Conservation (phyloP, 2,113 vertebrate species). For the Microcebus ravelobensis region DNA sequence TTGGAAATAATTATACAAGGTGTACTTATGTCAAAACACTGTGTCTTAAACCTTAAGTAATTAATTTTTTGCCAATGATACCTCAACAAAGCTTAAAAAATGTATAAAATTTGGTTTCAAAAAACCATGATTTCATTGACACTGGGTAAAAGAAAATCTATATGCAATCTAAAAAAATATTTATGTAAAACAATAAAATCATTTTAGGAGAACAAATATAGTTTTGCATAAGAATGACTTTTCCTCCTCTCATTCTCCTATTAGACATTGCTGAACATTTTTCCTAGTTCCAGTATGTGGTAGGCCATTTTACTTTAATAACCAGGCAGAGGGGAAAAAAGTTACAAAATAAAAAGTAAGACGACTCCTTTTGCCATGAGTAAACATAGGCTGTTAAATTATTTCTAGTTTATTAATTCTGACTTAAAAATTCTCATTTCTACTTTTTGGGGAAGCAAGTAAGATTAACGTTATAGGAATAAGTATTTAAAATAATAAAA, state of each 20-base stretch:
- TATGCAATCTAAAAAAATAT: not conserved
- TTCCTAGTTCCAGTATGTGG: not conserved
- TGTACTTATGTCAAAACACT: not conserved
- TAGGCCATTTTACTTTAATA: not conserved
- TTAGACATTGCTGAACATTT: not conserved
- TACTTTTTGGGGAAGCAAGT: not conserved
- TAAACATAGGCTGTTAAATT: fast-evolving
- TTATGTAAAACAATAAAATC: not conserved
- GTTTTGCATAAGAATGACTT: not conserved
- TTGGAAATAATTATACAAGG: not conserved
- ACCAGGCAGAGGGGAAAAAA: not conserved
- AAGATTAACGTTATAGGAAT: not conserved
- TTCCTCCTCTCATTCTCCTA: not conserved
- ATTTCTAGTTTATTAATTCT: not conserved
- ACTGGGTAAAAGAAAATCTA: not conserved
- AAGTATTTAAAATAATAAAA: not conserved
- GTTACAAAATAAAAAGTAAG: not conserved
- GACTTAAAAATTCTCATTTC: not conserved
- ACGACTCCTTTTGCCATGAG: not conserved
- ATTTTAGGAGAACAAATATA: not conserved
- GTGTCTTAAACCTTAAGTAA: not conserved
- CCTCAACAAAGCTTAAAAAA: not conserved
- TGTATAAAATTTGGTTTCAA: not conserved
- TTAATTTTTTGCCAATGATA: not conserved
- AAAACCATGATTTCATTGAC: not conserved